Percentiles rank a stretch among this genome's conserved stretches.
Evolutionary conservation across 2,797 vertebrate species (phyloP).

Genomic region (Paratrypauchen microcephalus): DNA sequence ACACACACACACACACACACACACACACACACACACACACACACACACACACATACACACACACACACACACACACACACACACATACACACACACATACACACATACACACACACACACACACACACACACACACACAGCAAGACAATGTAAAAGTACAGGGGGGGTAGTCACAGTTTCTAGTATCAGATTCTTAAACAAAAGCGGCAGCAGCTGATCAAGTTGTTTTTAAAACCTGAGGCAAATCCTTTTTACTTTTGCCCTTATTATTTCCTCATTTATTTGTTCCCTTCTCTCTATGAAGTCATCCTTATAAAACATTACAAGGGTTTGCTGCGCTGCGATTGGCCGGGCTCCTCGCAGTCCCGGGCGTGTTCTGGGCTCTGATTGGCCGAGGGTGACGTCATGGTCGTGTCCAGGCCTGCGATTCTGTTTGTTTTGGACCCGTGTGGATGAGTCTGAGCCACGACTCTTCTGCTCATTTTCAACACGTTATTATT

Average conservation of each 20-base stretch:
- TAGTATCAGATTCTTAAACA: too few relatives aligned
- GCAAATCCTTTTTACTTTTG: neutral
- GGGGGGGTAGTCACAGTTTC: too few relatives aligned
- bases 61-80: too few relatives aligned
- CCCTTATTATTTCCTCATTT: neutral
- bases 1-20: too few relatives aligned
- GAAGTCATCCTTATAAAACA: conserved; percentile 11
- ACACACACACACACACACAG: too few relatives aligned
- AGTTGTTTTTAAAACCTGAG: neutral
- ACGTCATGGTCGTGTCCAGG: conserved; percentile 4
- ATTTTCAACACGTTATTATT: neutral
- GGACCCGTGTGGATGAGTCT: neutral
- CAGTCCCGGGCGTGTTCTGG: neutral
- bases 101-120: too few relatives aligned
- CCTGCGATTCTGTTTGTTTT: neutral
- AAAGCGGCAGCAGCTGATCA: too few relatives aligned
- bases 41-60: too few relatives aligned
- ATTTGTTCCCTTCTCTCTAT: neutral
- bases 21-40: too few relatives aligned
- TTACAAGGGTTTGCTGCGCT: neutral
- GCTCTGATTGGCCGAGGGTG: neutral
- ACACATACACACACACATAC: too few relatives aligned
- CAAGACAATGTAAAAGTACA: too few relatives aligned
- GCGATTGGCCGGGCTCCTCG: neutral
- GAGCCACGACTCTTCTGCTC: neutral